phyloP scores from a whole-genome alignment of 2,797 vertebrate genomes.

The Danio aesculapii region DNA sequence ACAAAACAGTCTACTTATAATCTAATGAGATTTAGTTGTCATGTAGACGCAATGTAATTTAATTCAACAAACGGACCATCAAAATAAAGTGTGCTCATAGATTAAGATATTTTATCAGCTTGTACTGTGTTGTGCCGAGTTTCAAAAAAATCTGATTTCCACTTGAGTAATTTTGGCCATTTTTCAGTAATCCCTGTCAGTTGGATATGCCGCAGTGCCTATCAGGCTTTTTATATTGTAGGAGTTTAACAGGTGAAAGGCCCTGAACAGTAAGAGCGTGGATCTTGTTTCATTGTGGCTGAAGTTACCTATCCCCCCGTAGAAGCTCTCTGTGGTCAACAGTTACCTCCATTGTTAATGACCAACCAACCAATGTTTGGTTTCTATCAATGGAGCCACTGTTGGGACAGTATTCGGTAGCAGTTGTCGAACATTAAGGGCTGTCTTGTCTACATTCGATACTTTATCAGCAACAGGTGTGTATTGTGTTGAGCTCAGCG shows the following conservation, averaged over 20 bases:
- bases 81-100: too few relatives aligned
- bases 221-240: conserved; percentile 14
- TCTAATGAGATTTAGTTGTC: too few relatives aligned
- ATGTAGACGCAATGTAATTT: too few relatives aligned
- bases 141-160: neutral
- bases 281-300: conserved; percentile 35
- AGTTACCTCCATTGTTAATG: conserved; percentile 48
- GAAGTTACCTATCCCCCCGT: conserved; percentile 18
- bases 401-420: conserved; percentile 51
- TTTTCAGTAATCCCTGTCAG: conserved; percentile 21
- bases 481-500: conserved; percentile 45
- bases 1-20: too few relatives aligned
- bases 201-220: neutral
- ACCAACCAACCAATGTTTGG: conserved; percentile 12
- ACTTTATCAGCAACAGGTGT: conserved; percentile 52
- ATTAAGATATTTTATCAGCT: neutral
- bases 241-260: conserved; percentile 37
- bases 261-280: conserved; percentile 20
- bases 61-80: too few relatives aligned
- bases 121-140: neutral
- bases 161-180: conserved; percentile 3
- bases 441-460: conserved; percentile 49
- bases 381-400: conserved; percentile 52
- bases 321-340: conserved; percentile 40
- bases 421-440: conserved; percentile 33